These are phyloP conservation scores for Keiferia lycopersicella DNA, from an alignment of 2,888 invertebrate genomes.

Conservation along the genomic window DNA sequence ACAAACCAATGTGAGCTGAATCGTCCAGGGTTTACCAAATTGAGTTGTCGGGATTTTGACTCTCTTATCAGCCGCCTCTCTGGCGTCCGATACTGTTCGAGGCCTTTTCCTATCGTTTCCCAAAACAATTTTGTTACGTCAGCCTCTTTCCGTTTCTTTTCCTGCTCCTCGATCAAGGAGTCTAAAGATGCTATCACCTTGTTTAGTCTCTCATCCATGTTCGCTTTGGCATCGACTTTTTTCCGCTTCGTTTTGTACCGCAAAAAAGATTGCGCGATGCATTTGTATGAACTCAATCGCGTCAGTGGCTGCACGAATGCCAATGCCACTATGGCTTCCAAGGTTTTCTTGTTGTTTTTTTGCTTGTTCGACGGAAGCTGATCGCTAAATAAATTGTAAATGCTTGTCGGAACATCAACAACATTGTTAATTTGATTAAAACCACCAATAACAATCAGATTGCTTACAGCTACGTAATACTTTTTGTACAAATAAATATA, in stretches of 20 bases:
- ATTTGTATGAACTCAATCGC: slow-evolving; percentile 83
- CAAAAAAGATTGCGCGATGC: slow-evolving; percentile 80
- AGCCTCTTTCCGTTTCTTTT: slow-evolving; percentile 83
- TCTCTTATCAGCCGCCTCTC: slow-evolving; percentile 89
- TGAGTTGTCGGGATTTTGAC: slow-evolving; percentile 86
- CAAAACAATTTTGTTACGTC: slow-evolving; percentile 87
- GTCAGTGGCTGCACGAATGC: slow-evolving; percentile 83
- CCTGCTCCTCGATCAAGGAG: slow-evolving; percentile 83
- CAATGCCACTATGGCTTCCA: slow-evolving; percentile 81
- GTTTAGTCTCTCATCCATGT: slow-evolving; percentile 77
- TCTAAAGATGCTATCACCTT: slow-evolving; percentile 83
- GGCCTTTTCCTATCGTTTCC: slow-evolving; percentile 84
- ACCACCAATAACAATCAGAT: slow-evolving; percentile 87
- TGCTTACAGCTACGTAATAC: slow-evolving; percentile 86
- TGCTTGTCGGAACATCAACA: slow-evolving; percentile 81
- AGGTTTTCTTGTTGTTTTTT: slow-evolving; percentile 78
- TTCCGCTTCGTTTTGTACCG: slow-evolving; percentile 71
- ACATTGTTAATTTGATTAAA: slow-evolving; percentile 84
- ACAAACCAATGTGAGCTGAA: slow-evolving; percentile 91
- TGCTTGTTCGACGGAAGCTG: slow-evolving; percentile 78
- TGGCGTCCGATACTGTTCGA: slow-evolving; percentile 83
- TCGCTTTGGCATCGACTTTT: slow-evolving; percentile 63
- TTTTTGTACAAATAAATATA: slow-evolving; percentile 86
- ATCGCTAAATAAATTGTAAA: slow-evolving; percentile 81
- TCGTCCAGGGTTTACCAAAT: slow-evolving; percentile 85